Evolutionary conservation across 2,888 invertebrate genomes (phyloP), one percentile per base, ranked within the genome.

Genomic region (Pantelozetes paolii): DNA sequence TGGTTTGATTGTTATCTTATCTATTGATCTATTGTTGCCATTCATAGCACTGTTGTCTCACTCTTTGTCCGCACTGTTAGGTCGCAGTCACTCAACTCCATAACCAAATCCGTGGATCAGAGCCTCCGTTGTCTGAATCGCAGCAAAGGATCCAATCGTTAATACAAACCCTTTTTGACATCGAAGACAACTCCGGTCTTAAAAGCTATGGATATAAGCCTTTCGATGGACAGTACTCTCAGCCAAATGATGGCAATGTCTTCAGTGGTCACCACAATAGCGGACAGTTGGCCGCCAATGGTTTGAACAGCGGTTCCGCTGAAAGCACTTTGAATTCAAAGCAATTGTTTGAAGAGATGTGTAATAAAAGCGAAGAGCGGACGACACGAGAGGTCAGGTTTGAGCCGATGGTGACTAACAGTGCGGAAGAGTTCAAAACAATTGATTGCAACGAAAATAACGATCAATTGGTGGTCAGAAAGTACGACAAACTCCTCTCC

Each of bases 191-290:
- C n/a, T 30, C 62, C 9, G 62, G 62, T 30, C 28, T 62, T 15
- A 28, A 62, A n/a, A 30, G 30, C 9, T 62, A 23, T 18, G 62
- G 62, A 26, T 62, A 62, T 23, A 62, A 62, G n/a, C 62, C 62
- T 8, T 62, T 62, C 15, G n/a, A 11, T 9, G 62, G 30, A 18
- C 32, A 30, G 18, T 28, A 62, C 30, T 32, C 18, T 26, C 11
- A 57, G 30, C 20, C 28, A 5, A 30, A 9, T 5, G 6, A 11
- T 62, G 62, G 30, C 5, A 62, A 32, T 15, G 30, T 23, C 30
- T 57, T 57, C 8, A 57, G 23, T 23, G 45, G n/a, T 45, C 15
- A 45, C 13, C 8, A 20, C 18, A 18, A 11, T 50, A 6, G 8
- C 18, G 50, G 18, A n/a, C 6, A 26, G 26, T 20, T 6, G 23